These are phyloP conservation scores for Coranthus polyacanthus DNA, from an alignment of 2,797 vertebrate genomes.

Conservation along the genomic window DNA sequence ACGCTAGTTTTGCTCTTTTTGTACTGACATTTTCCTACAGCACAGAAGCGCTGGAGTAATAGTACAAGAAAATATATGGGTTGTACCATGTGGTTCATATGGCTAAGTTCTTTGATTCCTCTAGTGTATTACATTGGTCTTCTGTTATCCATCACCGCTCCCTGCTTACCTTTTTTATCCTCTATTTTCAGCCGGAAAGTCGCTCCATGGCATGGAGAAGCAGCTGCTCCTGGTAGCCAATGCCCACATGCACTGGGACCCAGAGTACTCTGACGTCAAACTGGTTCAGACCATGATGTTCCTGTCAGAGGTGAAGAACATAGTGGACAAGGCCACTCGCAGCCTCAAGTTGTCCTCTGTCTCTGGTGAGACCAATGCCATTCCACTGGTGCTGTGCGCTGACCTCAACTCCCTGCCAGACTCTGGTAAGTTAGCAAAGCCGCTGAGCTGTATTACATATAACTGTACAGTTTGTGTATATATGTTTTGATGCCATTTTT, in stretches of 20 bases:
- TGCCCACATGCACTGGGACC: slow-evolving; percentile 99
- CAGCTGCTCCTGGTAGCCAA: slow-evolving; percentile 96
- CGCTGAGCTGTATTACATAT: not conserved
- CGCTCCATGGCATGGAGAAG: slow-evolving; percentile 93
- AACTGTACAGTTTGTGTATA: too few relatives aligned
- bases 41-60: not conserved
- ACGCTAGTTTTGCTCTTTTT: not conserved
- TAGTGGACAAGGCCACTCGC: slow-evolving; percentile 96
- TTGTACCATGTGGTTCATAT: not conserved
- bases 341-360: slow-evolving; percentile 91
- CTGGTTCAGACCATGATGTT: slow-evolving; percentile 99
- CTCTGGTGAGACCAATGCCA: slow-evolving; percentile 92
- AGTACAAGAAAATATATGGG: not conserved
- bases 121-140: not conserved
- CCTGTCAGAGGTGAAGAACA: slow-evolving; percentile 97
- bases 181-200: slow-evolving; percentile 89
- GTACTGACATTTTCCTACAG: too few relatives aligned
- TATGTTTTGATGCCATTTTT: too few relatives aligned
- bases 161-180: not conserved
- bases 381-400: slow-evolving; percentile 96
- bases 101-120: not conserved
- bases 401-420: slow-evolving; percentile 99
- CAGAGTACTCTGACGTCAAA: slow-evolving; percentile 97
- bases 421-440: slow-evolving; percentile 87
- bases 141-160: not conserved